phyloP scores from a whole-genome alignment of 1,140 invertebrate species.

The Eumaeus atala region DNA sequence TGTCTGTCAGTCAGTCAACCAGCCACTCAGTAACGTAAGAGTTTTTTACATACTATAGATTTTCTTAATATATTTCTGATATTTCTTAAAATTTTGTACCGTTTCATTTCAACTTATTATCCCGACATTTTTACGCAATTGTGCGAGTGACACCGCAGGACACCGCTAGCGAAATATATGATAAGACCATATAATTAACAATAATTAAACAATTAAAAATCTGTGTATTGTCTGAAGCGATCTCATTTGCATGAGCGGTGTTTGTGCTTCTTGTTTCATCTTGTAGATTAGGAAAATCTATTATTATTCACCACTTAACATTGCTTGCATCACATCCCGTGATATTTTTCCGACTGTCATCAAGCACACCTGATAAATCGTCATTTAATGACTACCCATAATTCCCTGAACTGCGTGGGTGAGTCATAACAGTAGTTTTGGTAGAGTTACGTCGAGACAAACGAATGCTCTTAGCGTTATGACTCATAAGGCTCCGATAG shows the following conservation, averaged over 20 bases:
- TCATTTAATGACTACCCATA: not conserved
- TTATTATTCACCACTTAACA: not conserved
- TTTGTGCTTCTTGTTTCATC: not conserved
- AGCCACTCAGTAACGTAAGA: too few relatives aligned
- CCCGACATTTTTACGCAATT: too few relatives aligned
- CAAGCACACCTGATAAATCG: slow-evolving; percentile 1
- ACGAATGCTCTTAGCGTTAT: not conserved
- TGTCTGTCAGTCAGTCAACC: too few relatives aligned
- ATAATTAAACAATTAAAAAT: slow-evolving; percentile 3
- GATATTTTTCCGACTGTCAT: slow-evolving; percentile 3
- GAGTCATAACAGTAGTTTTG: not conserved
- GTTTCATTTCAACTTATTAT: too few relatives aligned
- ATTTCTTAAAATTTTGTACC: too few relatives aligned
- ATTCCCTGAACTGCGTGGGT: not conserved
- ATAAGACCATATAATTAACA: not conserved
- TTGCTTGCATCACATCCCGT: not conserved
- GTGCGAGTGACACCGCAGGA: too few relatives aligned
- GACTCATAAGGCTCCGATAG: not conserved
- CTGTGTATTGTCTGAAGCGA: not conserved
- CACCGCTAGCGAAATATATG: too few relatives aligned
- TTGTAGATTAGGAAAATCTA: too few relatives aligned
- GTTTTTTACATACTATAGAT: too few relatives aligned
- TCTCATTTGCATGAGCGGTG: not conserved
- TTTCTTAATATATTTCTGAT: too few relatives aligned
- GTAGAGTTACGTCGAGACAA: not conserved